Evolutionary conservation across 1,140 invertebrate genomes (phyloP), one percentile per base, ranked within the genome.

Genomic region (Cotesia vestalis): DNA sequence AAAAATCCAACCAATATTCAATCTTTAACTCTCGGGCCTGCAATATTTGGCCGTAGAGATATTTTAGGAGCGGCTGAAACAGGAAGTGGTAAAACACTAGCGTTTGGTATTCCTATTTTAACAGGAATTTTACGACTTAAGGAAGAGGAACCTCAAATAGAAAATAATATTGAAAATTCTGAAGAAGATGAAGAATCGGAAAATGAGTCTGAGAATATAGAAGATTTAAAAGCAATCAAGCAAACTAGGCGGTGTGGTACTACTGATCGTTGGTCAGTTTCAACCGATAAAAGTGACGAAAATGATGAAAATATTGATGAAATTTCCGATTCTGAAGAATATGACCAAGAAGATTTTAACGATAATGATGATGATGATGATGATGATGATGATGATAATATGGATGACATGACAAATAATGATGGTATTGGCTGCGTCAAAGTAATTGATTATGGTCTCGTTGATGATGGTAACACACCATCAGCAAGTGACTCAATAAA

Each of bases 61-160:
- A 94, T 99, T 77, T 85, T 99, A 17, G 97, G 96, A 74, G 97
- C 97, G 73, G 97, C 97, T 9, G 96, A 99, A 89, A 99, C 97
- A 1, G 98, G 98, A 6, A 98, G 96, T 89, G 98, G 98, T 0
- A 99, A 99, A 89, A 99, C 97, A 0, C 86, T 99, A 52, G 97
- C 97, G 0, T 99, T 99, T 91, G 96, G 94, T 3, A 94, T 99
- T 73, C 98, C 98, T 35, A 93, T 99, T 61, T 84, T 98, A 60
- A 86, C 91, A 74, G 93, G 93, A 5, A 97, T 98, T 73, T 85
- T 98, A 66, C 88, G 93, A 76, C 82, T 93, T 2, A 93, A 92
- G 81, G 78, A 78, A 61, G 83, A 88, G 75, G 76, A 87, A 6
- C 73, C 51, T 60, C 69, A 9, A 74, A 80, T 59, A 77, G 75